Evolutionary conservation across 2,888 invertebrate genomes (phyloP).

Genomic region (Pocota personata): DNA sequence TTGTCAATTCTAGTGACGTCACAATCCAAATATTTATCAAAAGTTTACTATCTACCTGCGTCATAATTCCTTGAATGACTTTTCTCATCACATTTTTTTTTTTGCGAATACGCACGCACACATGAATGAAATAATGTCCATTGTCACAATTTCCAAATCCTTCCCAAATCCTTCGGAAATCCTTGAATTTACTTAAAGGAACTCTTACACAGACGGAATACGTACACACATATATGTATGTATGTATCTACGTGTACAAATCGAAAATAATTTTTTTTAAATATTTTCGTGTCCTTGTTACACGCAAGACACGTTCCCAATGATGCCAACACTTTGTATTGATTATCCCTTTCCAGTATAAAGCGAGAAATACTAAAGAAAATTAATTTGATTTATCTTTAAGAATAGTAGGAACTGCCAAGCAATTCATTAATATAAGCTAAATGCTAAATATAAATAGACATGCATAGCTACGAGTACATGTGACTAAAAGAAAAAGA

Average conservation of each 20-base stretch:
- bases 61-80: not conserved
- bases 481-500: not conserved
- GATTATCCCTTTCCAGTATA: conserved; percentile 30
- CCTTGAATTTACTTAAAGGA: not conserved
- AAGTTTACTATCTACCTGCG: not conserved
- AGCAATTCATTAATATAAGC: not conserved
- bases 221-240: no score
- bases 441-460: not conserved
- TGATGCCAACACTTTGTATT: conserved; percentile 29
- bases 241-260: not conserved
- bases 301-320: conserved; percentile 30
- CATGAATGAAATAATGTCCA: not conserved
- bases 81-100: no score
- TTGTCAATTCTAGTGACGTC: not conserved
- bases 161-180: not conserved
- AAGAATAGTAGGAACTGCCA: not conserved
- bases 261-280: not conserved
- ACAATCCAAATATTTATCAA: not conserved
- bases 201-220: not conserved
- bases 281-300: conserved; percentile 7
- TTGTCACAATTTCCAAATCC: no score
- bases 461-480: not conserved
- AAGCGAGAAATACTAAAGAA: not conserved
- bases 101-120: not conserved
- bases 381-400: conserved; percentile 20